These are phyloP conservation scores for Crossocerus cetratus DNA, from an alignment of 2,888 invertebrate species.

Conservation along the genomic window DNA sequence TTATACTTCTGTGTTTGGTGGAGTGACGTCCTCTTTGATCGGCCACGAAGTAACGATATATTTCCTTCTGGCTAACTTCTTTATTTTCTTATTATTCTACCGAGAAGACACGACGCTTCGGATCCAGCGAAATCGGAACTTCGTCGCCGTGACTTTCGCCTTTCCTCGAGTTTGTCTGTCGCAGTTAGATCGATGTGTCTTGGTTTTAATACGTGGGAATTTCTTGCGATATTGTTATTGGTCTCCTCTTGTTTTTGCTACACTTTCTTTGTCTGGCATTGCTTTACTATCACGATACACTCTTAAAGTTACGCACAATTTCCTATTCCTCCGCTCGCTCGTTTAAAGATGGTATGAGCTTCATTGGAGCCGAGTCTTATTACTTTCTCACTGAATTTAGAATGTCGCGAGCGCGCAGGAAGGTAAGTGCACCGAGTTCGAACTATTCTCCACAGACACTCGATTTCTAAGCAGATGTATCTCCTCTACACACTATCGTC, in stretches of 20 bases:
- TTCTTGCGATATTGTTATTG: neutral
- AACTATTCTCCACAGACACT: neutral
- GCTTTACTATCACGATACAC: neutral
- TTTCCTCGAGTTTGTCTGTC: constrained; percentile 3
- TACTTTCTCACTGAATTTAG: no score
- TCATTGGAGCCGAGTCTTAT: no score
- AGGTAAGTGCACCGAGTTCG: neutral
- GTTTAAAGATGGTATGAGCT: neutral
- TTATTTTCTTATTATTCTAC: neutral
- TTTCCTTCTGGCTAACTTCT: neutral
- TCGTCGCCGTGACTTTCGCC: constrained; percentile 30
- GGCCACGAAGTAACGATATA: constrained; percentile 46
- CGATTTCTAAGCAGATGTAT: neutral
- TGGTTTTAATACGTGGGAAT: neutral
- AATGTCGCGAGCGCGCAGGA: neutral
- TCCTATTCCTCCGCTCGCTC: constrained; percentile 6
- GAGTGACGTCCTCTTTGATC: constrained; percentile 15
- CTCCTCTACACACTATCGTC: neutral
- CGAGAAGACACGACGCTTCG: neutral
- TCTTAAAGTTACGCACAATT: constrained; percentile 16
- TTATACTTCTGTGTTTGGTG: constrained; percentile 20
- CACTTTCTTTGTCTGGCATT: neutral
- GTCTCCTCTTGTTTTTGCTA: neutral
- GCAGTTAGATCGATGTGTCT: neutral
- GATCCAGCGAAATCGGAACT: constrained; percentile 29